Base-by-base conservation (phyloP, 2,888 invertebrate genomes). In the Leucophora obtusa region DNA sequence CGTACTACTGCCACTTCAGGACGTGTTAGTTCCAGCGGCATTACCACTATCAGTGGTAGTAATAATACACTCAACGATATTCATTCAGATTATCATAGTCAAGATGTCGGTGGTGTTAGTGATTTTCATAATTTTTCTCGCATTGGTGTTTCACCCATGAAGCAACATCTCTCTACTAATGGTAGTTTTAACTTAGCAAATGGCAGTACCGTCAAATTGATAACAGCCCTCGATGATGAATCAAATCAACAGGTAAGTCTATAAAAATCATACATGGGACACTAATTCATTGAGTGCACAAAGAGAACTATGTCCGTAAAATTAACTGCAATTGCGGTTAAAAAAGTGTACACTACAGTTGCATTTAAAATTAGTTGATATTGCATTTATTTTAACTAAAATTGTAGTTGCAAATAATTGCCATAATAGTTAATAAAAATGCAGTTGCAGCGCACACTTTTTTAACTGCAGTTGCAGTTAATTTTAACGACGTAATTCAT, bases 191-290 rank as follows among this genome's bases (percentile, higher is more conserved):
- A 89, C 82, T 83, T 89, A 35, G 87, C 89, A 56, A 90, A 88
- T 78, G 89, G 89, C 75, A 90, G 90, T 74, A 90, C 90, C 50
- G 87, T 87, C 14, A 90, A 90, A 81, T 65, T 90, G 38, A 77
- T 90, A 84, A 87, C 89, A 18, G 82, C 86, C 1, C 78, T 83
- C 2, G 90, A 90, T 81, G 90, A 90, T 83, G 89, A 89, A 70
- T 85, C 87, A 69, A 89, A 89, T 79, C 85, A 90, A 68, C 89
- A 90, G 90, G 90, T 90, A 81, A 88, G 88, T 83, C n/a, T 18
- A 1, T 11, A 53, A 18, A n/a, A 21, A 53, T 28, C 7, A 28
- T 7, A 28, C 18, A 10, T 38, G 38, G 10, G 38, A n/a, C n/a
- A n/a, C n/a, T n/a, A n/a, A n/a, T n/a, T n/a, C n/a, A n/a, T n/a